Evolutionary conservation across 2,888 invertebrate genomes (phyloP).

Genomic region (Ryuthela nishihirai): DNA sequence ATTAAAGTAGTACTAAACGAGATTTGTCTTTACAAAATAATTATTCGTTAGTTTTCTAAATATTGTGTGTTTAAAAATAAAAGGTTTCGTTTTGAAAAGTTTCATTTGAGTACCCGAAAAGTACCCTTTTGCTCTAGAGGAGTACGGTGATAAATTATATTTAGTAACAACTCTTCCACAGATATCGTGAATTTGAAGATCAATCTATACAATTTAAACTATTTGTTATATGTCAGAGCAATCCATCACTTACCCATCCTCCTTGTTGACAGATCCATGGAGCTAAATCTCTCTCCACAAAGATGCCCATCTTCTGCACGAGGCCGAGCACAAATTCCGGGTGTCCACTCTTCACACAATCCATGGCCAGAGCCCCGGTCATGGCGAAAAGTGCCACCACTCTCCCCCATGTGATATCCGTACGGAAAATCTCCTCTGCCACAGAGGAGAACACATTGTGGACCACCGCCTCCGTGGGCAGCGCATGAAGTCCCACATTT

Average conservation of each 20-base stretch:
- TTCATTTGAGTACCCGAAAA: no score
- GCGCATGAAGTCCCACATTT: constrained; percentile 33
- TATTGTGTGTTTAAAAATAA: no score
- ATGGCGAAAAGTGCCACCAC: constrained; percentile 75
- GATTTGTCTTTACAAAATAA: no score
- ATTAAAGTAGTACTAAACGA: no score
- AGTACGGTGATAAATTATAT: no score
- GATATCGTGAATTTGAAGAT: no score
- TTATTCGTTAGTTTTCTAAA: no score
- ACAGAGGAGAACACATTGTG: constrained; percentile 64
- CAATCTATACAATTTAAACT: no score
- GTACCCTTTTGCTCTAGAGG: no score
- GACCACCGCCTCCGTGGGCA: constrained; percentile 51
- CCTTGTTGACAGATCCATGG: constrained; percentile 78
- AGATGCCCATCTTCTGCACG: constrained; percentile 70
- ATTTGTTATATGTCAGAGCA: no score
- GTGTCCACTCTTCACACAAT: constrained; percentile 66
- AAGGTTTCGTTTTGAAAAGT: no score
- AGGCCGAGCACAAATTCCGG: constrained; percentile 73
- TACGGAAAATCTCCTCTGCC: constrained; percentile 65
- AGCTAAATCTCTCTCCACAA: constrained; percentile 65
- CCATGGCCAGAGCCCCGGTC: constrained; percentile 76
- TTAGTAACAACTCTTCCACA: no score
- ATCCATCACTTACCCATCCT: constrained; percentile 63
- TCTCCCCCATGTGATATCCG: constrained; percentile 50